Evolutionary conservation across 2,797 vertebrate genomes (phyloP).

Genomic region (Coendou prehensilis): DNA sequence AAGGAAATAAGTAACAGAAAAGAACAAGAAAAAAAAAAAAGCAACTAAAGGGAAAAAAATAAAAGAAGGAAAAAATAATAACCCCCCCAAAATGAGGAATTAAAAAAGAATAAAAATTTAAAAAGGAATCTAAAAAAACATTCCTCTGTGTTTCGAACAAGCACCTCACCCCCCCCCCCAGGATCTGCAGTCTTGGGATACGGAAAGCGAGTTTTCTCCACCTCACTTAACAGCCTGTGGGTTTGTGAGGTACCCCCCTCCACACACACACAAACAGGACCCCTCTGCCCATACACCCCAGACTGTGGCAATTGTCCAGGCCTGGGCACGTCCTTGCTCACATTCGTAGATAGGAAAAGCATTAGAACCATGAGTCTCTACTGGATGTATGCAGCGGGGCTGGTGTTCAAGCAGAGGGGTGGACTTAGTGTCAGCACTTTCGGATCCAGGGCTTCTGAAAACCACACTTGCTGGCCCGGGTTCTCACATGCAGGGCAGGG

Average conservation of each 20-base stretch:
- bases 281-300: not conserved
- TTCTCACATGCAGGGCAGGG: not conserved
- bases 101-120: not conserved
- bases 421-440: not conserved
- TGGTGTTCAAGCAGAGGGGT: not conserved
- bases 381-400: not conserved
- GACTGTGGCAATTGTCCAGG: not conserved
- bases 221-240: not conserved
- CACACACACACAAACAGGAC: not conserved
- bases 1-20: not conserved
- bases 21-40: not conserved
- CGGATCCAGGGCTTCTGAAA: not conserved
- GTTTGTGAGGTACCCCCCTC: not conserved
- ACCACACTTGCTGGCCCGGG: not conserved
- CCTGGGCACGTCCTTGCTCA: not conserved
- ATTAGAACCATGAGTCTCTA: not conserved
- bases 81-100: not conserved
- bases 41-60: not conserved
- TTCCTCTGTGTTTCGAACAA: not conserved
- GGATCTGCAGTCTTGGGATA: not conserved
- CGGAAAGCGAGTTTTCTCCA: not conserved
- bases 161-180: not conserved
- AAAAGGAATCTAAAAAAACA: not conserved
- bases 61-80: not conserved
- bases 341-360: not conserved